Base-by-base conservation (phyloP, 2,888 invertebrate species). In the Papilio protenor region DNA sequence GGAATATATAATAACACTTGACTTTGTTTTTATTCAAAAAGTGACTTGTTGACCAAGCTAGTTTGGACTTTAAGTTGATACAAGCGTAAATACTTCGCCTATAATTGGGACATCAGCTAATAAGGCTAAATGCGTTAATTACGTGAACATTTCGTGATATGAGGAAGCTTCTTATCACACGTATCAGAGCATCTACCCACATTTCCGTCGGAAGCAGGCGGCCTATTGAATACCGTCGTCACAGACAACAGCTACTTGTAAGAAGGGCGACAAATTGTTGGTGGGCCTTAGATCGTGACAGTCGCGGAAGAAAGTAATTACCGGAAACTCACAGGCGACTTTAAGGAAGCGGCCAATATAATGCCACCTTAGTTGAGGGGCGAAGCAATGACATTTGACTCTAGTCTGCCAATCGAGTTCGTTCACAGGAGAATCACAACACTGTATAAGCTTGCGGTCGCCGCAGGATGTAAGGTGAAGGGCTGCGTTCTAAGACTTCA, bases 301-400 rank as follows among this genome's bases (percentile, higher is more conserved):
- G 88, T 88, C 86, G 87, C 90, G 93, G 93, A 93, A 92, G 89
- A 87, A 85, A 87, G 87, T 94, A 94, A 94, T 94, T 92, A 84
- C 94, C 92, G 94, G 94, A 94, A 93, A 86, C 90, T 88, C 81
- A 85, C 86, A 83, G 83, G 87, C 87, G 81, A 85, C 85, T 86
- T 86, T 87, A 89, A 93, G 90, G 92, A 92, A 92, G 91, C 90
- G 85, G 84, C 88, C 84, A 88, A 88, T 89, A 87, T 85, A 87
- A 87, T 85, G 84, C 83, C 83, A 83, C 40, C 71, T 83, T 86
- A 82, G 86, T 84, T 87, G 88, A 87, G 87, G 92, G 93, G 93
- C 89, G 88, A 88, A 90, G 86, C 86, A 91, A 89, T 92, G 93
- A 94, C 94, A 94, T 93, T 94, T 93, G 92, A 94, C 91, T 92